These are phyloP conservation scores for Aldabrachelys gigantea DNA, from an alignment of 2,113 vertebrate species.

Conservation along the genomic window DNA sequence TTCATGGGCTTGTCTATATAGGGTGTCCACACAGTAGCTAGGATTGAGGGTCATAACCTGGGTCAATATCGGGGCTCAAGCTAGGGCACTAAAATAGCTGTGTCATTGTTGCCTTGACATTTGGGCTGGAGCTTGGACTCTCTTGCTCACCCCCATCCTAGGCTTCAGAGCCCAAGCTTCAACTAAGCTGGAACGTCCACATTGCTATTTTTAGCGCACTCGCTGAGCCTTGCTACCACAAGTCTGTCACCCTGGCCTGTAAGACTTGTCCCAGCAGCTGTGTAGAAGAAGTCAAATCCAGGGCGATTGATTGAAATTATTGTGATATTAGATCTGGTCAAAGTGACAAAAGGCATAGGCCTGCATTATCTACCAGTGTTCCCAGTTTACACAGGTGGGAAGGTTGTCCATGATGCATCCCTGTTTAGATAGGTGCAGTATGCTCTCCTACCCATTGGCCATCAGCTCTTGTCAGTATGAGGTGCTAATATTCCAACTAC, in stretches of 20 bases:
- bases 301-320: background rate
- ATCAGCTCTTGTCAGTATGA: background rate
- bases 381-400: background rate
- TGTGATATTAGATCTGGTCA: background rate
- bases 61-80: background rate
- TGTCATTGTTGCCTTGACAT: background rate
- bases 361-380: background rate
- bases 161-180: background rate
- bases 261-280: background rate
- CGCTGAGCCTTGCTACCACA: background rate
- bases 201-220: background rate
- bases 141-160: background rate
- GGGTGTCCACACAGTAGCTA: background rate
- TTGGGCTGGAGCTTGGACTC: background rate
- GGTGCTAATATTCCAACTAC: background rate
- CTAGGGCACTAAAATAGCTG: background rate
- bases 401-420: rapidly evolving
- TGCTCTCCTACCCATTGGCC: background rate
- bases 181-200: background rate
- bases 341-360: background rate
- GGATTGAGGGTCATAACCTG: background rate
- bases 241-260: background rate
- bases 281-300: background rate
- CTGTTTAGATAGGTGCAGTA: background rate
- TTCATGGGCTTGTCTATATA: too few relatives aligned